phyloP scores from a whole-genome alignment of 2,113 vertebrate species.

The Ovis canadensis region DNA sequence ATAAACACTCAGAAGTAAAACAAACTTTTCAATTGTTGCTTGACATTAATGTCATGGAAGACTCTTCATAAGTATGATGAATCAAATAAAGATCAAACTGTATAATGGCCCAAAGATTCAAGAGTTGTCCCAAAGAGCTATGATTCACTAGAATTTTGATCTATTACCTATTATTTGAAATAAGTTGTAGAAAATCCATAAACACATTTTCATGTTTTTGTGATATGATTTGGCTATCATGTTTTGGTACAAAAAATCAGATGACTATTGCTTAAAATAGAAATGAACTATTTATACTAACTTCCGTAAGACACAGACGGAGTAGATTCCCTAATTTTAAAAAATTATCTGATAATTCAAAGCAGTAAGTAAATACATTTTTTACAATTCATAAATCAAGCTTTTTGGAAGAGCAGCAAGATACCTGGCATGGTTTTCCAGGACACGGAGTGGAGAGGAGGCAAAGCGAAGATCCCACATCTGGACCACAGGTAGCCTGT shows the following conservation, averaged over 20 bases:
- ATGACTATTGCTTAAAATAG: not conserved
- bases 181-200: not conserved
- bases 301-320: not conserved
- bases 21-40: not conserved
- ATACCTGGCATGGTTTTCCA: constrained; percentile 96
- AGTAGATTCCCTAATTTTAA: not conserved
- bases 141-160: not conserved
- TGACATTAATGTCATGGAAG: not conserved
- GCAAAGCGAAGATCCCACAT: constrained; percentile 98
- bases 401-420: not conserved
- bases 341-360: not conserved
- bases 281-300: not conserved
- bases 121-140: not conserved
- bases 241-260: not conserved
- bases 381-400: not conserved
- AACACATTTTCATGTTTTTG: not conserved
- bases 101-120: not conserved
- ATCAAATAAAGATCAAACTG: not conserved
- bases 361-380: not conserved
- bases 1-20: constrained; percentile 8
- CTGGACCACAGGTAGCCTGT: constrained; percentile 94
- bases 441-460: constrained; percentile 92
- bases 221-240: not conserved
- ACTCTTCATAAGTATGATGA: not conserved
- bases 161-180: not conserved